phyloP scores from a whole-genome alignment of 2,888 invertebrate genomes.

The Ophion ellenae region DNA sequence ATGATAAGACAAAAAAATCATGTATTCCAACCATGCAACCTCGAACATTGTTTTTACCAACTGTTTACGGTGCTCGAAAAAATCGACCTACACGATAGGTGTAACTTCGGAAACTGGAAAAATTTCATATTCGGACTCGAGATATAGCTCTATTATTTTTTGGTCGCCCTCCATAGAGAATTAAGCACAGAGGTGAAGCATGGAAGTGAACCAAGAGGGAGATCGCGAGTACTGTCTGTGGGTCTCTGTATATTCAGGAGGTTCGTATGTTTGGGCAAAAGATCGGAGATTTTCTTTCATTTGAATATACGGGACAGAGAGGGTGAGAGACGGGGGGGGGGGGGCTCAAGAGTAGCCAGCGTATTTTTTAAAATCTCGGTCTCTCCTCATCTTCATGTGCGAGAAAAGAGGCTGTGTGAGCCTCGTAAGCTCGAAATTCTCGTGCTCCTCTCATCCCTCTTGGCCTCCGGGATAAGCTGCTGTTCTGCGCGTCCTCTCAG shows the following conservation, averaged over 20 bases:
- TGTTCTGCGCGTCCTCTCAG: constrained; percentile 45
- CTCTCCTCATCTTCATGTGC: constrained; percentile 1
- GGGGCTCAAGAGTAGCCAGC: background rate
- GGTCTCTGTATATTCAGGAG: constrained; percentile 18
- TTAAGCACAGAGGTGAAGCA: background rate
- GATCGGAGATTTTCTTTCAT: constrained; percentile 59
- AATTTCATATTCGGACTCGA: background rate
- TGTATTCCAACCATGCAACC: background rate
- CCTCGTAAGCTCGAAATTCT: constrained; percentile 56
- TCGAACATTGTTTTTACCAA: background rate
- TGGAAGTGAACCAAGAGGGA: background rate
- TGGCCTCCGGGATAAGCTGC: constrained; percentile 50
- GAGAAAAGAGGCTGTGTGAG: constrained; percentile 4
- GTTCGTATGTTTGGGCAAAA: constrained; percentile 41
- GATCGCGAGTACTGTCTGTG: background rate
- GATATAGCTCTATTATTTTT: background rate
- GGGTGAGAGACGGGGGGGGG: background rate
- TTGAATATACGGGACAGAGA: constrained; percentile 40
- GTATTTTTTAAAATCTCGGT: constrained; percentile 17
- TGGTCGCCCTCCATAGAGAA: background rate
- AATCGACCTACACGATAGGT: no score
- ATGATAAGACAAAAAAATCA: background rate
- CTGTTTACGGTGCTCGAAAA: background rate
- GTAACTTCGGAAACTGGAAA: background rate
- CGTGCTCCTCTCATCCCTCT: constrained; percentile 33